Evolutionary conservation across 2,888 invertebrate genomes (phyloP).

Genomic region (Drosophila nigritarsus): DNA sequence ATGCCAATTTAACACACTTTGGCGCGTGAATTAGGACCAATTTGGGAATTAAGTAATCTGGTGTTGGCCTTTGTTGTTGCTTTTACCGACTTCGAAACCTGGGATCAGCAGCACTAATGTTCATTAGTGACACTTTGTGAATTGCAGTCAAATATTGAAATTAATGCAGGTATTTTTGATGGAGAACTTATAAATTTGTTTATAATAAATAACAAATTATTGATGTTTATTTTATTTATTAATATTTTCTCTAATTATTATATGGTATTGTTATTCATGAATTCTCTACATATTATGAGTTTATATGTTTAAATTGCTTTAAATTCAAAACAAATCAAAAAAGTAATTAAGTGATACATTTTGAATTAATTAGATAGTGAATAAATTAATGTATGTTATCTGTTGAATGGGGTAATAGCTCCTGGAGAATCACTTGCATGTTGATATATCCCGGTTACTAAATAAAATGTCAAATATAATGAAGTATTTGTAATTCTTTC

Average conservation of each 20-base stretch:
- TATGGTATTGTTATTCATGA: background rate
- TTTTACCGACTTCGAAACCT: constrained; percentile 5
- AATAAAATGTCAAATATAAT: background rate
- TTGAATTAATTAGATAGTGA: background rate
- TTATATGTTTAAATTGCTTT: background rate
- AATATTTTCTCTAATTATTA: background rate
- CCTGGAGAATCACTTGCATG: background rate
- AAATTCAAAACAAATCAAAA: background rate
- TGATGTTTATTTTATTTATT: background rate
- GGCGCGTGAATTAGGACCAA: constrained; percentile 83
- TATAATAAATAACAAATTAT: background rate
- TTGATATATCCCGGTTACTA: background rate
- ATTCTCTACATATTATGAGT: background rate
- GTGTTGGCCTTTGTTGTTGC: constrained; percentile 55
- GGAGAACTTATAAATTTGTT: background rate
- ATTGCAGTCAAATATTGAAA: constrained; percentile 47
- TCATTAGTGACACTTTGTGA: constrained; percentile 69
- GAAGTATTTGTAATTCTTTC: no score
- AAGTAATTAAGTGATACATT: background rate
- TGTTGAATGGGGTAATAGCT: background rate
- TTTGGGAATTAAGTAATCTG: constrained; percentile 83
- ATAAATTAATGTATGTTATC: background rate
- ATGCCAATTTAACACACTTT: constrained; percentile 83
- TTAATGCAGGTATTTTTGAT: constrained; percentile 20
- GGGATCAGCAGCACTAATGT: constrained; percentile 54